Evolutionary conservation across 2,888 invertebrate genomes (phyloP), one percentile per base, ranked within the genome.

Genomic region (Pachycephus smyrnensis): DNA sequence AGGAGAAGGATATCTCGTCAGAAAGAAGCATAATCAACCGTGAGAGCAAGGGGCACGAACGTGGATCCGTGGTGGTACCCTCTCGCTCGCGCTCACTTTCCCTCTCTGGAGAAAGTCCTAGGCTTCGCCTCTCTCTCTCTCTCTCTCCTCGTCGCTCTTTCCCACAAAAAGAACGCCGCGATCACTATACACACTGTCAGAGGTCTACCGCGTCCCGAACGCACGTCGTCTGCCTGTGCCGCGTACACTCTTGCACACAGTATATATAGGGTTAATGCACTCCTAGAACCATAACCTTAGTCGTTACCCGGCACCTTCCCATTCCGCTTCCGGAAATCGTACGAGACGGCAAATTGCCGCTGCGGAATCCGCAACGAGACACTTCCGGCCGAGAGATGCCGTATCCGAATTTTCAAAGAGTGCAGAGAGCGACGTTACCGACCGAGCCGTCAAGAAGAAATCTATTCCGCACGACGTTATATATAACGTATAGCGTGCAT

Each of bases 281-380:
- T 90, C 90, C 84, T 88, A 87, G 87, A 89, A 88, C 87, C 89
- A 89, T 90, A 90, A 90, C 89, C 90, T 90, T 90, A 88, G 88
- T 83, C 76, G 75, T 76, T 80, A 55, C 55, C 9, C 55, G 23
- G 23, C 23, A 55, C 55, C 55, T 55, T 55, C 23, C 55, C 23
- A 55, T 55, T 55, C 55, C 55, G 55, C 9, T 55, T 55, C 23
- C 2, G 55, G 1, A 55, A 55, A 55, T 55, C 55, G 23, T 9
- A 55, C 55, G 55, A 55, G 55, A 55, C 55, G 55, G 9, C 23
- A 55, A 55, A 55, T 55, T 9, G 55, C 55, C 15, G 23, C 55
- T 23, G 9, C 23, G 55, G 55, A 23, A 55, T 55, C 9, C 23
- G 23, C 0, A 55, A 15, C 55, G 15, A 15, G 55, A 55, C 55